These are phyloP conservation scores for Etheostoma spectabile DNA, from an alignment of 2,113 vertebrate species.

Conservation along the genomic window DNA sequence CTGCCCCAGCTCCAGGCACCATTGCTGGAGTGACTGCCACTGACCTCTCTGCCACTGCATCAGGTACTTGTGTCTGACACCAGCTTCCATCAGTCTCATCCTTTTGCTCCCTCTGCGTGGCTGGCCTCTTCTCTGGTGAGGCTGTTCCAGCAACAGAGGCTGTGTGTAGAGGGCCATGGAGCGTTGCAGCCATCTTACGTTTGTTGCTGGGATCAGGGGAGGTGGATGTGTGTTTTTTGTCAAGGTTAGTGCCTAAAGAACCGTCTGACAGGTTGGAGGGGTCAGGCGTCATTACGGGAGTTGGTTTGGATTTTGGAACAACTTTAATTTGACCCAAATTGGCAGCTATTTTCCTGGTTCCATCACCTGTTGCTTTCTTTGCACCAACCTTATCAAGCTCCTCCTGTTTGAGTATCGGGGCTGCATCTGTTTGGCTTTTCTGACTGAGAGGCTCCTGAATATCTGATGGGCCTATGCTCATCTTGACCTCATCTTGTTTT, in stretches of 20 bases:
- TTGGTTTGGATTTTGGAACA: constrained; percentile 53
- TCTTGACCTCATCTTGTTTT: constrained; percentile 46
- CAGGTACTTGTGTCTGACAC: constrained; percentile 86
- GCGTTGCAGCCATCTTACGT: constrained; percentile 78
- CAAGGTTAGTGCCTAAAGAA: constrained; percentile 49
- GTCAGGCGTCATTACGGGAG: constrained; percentile 35
- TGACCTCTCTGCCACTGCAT: constrained; percentile 81
- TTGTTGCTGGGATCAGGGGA: constrained; percentile 74
- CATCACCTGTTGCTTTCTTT: constrained; percentile 59
- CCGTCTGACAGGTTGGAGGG: constrained; percentile 59
- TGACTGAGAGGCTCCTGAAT: constrained; percentile 55
- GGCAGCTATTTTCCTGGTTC: constrained; percentile 64
- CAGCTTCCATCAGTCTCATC: constrained; percentile 76
- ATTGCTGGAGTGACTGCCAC: constrained; percentile 41
- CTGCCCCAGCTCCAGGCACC: constrained; percentile 29
- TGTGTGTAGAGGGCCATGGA: constrained; percentile 51
- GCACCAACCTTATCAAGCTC: constrained; percentile 46
- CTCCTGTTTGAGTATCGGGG: constrained; percentile 50
- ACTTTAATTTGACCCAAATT: constrained; percentile 71
- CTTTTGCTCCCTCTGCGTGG: constrained; percentile 54
- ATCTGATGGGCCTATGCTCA: constrained; percentile 61
- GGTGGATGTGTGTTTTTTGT: constrained; percentile 59
- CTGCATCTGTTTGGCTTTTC: constrained; percentile 44
- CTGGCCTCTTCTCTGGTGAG: constrained; percentile 59
- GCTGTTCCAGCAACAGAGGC: constrained; percentile 29